Percentiles rank a stretch among this genome's conserved stretches.
These are phyloP conservation scores for Phacellophora camtschatica DNA, from an alignment of 30 jellyfish, hydroid and myxozoan species.

Conservation along the genomic window DNA sequence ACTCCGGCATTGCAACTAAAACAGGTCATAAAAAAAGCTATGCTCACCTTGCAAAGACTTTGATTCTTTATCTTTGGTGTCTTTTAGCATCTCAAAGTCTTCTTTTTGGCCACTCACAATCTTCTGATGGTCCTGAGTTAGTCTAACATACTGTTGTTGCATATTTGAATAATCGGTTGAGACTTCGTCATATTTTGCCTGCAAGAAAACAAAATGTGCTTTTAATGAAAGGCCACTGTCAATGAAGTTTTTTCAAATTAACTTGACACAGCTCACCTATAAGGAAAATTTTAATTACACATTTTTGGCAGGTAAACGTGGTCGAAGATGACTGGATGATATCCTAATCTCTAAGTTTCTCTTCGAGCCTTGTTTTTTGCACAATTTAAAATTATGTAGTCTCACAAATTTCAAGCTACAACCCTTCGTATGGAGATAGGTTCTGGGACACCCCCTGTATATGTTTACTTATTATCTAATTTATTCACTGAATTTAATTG, in stretches of 20 bases:
- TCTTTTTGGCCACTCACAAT: constrained; percentile 64
- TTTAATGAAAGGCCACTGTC: too few relatives aligned
- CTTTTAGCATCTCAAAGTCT: constrained; percentile 70
- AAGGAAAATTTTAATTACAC: too few relatives aligned
- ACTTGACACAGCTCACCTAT: too few relatives aligned
- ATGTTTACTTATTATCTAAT: too few relatives aligned
- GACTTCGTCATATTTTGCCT: constrained; percentile 86
- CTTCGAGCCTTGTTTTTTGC: background rate
- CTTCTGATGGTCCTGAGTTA: constrained; percentile 74
- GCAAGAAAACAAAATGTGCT: background rate
- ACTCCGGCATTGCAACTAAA: background rate
- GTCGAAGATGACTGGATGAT: too few relatives aligned
- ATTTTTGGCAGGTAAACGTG: too few relatives aligned
- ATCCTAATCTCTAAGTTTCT: too few relatives aligned
- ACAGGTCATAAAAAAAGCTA: background rate
- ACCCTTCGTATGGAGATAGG: too few relatives aligned
- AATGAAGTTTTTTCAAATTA: too few relatives aligned
- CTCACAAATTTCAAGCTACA: too few relatives aligned
- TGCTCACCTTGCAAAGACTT: constrained; percentile 66
- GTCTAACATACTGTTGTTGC: constrained; percentile 83
- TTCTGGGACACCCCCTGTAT: too few relatives aligned
- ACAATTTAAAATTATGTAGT: background rate
- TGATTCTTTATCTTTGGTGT: constrained; percentile 75
- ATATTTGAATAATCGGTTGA: constrained; percentile 46
- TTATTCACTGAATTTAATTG: too few relatives aligned